phyloP scores from a whole-genome alignment of 2,888 invertebrate genomes.

The Leptopilina drosophilae region DNA sequence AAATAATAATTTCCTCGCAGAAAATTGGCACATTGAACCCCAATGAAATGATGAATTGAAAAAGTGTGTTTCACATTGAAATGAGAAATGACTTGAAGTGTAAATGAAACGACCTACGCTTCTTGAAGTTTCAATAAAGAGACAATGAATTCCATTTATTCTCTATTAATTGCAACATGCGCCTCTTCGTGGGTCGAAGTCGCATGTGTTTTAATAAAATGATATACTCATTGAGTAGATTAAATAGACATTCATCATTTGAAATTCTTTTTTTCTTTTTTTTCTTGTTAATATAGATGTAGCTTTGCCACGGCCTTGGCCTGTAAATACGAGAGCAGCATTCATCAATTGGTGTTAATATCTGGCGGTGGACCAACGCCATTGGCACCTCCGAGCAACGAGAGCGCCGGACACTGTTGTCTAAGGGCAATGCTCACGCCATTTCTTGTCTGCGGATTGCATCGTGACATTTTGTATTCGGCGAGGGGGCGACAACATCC shows the following conservation, averaged over 20 bases:
- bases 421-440: constrained; percentile 79
- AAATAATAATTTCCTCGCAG: too few relatives aligned
- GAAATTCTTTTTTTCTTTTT: too few relatives aligned
- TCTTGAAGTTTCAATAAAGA: constrained; percentile 32
- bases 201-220: constrained; percentile 8
- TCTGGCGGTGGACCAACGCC: constrained; percentile 85
- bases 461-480: constrained; percentile 79
- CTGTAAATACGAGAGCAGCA: constrained; percentile 79
- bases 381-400: constrained; percentile 80
- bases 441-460: constrained; percentile 80
- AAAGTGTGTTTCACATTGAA: not conserved
- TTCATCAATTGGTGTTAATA: constrained; percentile 82
- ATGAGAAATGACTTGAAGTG: not conserved
- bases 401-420: constrained; percentile 78
- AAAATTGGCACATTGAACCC: too few relatives aligned
- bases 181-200: constrained; percentile 13
- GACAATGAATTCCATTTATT: constrained; percentile 54
- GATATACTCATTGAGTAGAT: not conserved
- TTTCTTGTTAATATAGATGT: constrained; percentile 76
- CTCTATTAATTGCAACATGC: constrained; percentile 49
- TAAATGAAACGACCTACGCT: constrained; percentile 6
- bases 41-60: not conserved
- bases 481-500: constrained; percentile 80
- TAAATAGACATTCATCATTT: not conserved
- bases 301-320: constrained; percentile 82